Base-by-base conservation (phyloP, 1,140 invertebrate genomes). In the Dolichoris vasculosae region DNA sequence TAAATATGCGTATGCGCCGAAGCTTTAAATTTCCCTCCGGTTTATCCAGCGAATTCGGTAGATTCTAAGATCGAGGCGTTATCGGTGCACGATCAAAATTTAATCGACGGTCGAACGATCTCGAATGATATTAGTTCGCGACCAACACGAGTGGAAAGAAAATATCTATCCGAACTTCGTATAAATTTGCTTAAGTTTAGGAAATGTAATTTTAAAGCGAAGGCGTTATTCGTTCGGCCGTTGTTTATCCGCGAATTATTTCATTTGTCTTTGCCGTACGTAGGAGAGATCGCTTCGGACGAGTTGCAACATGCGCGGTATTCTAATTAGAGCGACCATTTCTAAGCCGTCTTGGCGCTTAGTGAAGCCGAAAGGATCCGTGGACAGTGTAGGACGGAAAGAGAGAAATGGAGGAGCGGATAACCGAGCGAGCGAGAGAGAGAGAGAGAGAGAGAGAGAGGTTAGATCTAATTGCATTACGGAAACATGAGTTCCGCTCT, bases 161-260 rank as follows among this genome's bases (percentile, higher is more conserved):
- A 55, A 55, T 55, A 55, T 20, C 15, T 55, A 17, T 55, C 15
- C 55, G 55, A 59, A 59, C 26, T 26, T 59, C 63, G 8, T 3
- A 32, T 11, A 32, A 35, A 35, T 32, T 32, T 6, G 4, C 9
- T 0, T 35, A 9, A 32, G n/a, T 9, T 3, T 8, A 35, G n/a
- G 55, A 67, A 67, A 67, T 67, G 30, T 67, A 67, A 67, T 32
- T 40, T 69, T 69, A 69, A 67, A 38, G 20, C 30, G 67, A 38
- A 69, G 7, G 30, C 63, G 38, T 1, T 3, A 43, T n/a, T 46
- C 67, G 30, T 23, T 51, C 26, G 38, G 73, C 80, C 76, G 78
- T 90, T 88, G 90, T 92, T 93, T 92, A 91, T 92, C 90, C 88
- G 88, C 88, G 89, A 91, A 92, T 92, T 89, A 89, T 91, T 91